These are phyloP conservation scores for Spodoptera picta DNA, from an alignment of 2,888 invertebrate species.

Conservation along the genomic window DNA sequence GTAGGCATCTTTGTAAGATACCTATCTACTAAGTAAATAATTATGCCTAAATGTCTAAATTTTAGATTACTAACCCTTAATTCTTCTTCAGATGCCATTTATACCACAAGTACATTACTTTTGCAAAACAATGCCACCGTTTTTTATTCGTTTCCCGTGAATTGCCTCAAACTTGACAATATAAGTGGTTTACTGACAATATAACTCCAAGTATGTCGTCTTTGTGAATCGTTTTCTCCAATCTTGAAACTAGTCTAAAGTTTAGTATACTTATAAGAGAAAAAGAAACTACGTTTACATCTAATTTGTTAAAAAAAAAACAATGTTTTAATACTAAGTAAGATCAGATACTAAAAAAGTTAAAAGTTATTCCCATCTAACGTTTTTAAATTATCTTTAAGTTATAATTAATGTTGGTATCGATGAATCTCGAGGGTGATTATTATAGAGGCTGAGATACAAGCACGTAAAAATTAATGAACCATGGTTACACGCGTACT, in stretches of 20 bases:
- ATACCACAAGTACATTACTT: no score
- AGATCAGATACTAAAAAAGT: conserved; percentile 27
- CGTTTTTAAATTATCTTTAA: conserved; percentile 40
- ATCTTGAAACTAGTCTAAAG: conserved; percentile 24
- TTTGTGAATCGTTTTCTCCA: conserved; percentile 24
- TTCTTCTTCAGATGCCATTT: no score
- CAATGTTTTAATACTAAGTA: not conserved
- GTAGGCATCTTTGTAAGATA: no score
- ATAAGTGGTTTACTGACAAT: conserved; percentile 38
- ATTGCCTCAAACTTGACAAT: conserved; percentile 27
- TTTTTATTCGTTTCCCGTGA: no score
- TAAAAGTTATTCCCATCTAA: conserved; percentile 46
- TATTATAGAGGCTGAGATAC: conserved; percentile 37
- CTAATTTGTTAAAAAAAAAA: conserved; percentile 8
- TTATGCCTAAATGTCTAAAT: no score
- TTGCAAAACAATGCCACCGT: no score
- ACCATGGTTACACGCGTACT: conserved; percentile 62
- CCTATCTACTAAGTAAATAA: not conserved
- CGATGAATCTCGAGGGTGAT: conserved; percentile 43
- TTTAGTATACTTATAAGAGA: conserved; percentile 1
- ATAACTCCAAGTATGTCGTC: conserved; percentile 30
- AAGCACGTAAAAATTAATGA: conserved; percentile 61
- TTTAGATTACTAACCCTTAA: no score
- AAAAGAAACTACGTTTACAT: no score
- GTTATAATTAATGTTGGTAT: conserved; percentile 42